These are phyloP conservation scores for Chiroxiphia lanceolata DNA, from an alignment of 2,797 vertebrate species.

Conservation along the genomic window DNA sequence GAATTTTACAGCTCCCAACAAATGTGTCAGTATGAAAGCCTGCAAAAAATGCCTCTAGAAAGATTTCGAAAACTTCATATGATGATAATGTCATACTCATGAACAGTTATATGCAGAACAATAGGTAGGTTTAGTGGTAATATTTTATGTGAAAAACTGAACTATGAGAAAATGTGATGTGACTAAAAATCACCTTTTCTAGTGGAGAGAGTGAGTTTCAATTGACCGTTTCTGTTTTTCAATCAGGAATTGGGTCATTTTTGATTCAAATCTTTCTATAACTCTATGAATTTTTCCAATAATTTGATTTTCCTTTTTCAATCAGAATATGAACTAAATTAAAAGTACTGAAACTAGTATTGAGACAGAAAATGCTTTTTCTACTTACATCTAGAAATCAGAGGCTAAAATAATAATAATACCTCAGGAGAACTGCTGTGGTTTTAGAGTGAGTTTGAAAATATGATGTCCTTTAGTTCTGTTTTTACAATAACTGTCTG, in stretches of 20 bases:
- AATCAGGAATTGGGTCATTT: not conserved
- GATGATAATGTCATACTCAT: not conserved
- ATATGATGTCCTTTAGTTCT: not conserved
- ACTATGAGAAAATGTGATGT: not conserved
- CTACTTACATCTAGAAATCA: not conserved
- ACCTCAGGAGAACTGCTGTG: not conserved
- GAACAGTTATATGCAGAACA: not conserved
- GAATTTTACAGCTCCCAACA: not conserved
- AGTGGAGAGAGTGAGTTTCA: not conserved
- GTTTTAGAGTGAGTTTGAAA: not conserved
- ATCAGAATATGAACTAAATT: not conserved
- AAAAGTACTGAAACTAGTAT: not conserved
- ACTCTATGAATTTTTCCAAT: not conserved
- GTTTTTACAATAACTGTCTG: not conserved
- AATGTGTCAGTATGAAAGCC: not conserved
- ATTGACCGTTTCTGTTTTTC: not conserved
- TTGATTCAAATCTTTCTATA: not conserved
- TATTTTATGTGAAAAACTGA: not conserved
- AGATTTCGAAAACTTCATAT: not conserved
- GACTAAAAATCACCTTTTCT: not conserved
- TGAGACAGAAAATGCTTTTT: not conserved
- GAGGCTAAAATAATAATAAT: not conserved
- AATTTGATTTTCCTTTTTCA: not conserved
- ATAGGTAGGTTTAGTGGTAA: not conserved
- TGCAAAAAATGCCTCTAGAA: not conserved